Conservation (phyloP, 2,797 vertebrate genomes). For the Nothura maculosa region DNA sequence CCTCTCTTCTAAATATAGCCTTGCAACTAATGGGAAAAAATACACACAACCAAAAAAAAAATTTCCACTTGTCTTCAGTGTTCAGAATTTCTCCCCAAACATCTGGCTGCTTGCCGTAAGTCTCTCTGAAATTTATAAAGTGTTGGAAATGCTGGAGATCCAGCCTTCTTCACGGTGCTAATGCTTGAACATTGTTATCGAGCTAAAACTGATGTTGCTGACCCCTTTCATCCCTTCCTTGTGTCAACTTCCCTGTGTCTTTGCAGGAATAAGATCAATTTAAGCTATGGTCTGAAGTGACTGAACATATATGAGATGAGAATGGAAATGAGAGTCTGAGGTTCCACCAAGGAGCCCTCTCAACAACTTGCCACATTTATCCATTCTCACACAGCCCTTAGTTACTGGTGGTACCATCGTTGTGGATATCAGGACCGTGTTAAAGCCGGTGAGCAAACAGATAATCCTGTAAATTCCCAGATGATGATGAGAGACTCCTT, state of each 20-base stretch:
- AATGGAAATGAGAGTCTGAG: not conserved
- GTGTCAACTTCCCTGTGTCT: not conserved
- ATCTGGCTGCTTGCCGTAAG: conserved; percentile 63
- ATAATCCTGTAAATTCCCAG: not conserved
- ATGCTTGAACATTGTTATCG: conserved; percentile 25
- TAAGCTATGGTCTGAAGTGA: not conserved
- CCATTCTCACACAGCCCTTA: not conserved
- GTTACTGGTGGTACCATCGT: not conserved
- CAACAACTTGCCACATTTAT: not conserved
- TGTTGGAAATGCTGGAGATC: conserved; percentile 39
- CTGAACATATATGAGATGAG: rapidly evolving
- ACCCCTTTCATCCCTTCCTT: not conserved
- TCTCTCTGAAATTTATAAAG: conserved; percentile 69
- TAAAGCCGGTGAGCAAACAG: not conserved
- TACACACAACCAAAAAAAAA: conserved; percentile 53
- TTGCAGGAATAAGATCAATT: not conserved
- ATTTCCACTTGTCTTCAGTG: conserved; percentile 66
- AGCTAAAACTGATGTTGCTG: not conserved
- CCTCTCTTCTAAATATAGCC: conserved; percentile 69
- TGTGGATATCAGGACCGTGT: not conserved
- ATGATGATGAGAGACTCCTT: not conserved
- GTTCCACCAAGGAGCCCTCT: not conserved
- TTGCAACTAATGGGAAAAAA: conserved; percentile 70
- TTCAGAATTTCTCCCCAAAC: conserved; percentile 66
- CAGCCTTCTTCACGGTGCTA: not conserved